Conservation (phyloP, 2,797 vertebrate genomes). For the Mallotus villosus region DNA sequence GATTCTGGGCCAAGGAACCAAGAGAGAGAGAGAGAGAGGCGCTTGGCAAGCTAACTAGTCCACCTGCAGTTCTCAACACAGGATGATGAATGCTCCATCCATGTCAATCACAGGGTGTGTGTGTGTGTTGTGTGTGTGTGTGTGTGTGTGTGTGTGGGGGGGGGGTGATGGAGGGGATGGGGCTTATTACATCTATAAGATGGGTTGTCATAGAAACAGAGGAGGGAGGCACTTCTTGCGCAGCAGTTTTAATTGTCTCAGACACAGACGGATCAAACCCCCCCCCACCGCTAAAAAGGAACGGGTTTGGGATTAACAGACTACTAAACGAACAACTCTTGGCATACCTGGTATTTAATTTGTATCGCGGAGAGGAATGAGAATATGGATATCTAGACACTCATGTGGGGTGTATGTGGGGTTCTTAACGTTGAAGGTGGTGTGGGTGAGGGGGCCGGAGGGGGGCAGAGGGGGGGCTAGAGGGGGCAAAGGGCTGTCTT, state of each 20-base stretch:
- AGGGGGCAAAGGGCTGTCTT: no score
- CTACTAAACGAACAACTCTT: slow-evolving; percentile 40
- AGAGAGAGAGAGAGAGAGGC: slow-evolving; percentile 16
- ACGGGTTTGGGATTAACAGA: slow-evolving; percentile 38
- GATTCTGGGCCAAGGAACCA: slow-evolving; percentile 63
- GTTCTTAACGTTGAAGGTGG: no score
- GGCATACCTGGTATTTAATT: slow-evolving; percentile 46
- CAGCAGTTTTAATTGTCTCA: slow-evolving; percentile 28
- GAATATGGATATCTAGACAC: slow-evolving; percentile 5
- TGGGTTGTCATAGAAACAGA: slow-evolving; percentile 64
- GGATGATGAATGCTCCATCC: slow-evolving; percentile 38
- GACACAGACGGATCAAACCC: slow-evolving; percentile 40
- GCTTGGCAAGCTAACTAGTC: slow-evolving; percentile 57
- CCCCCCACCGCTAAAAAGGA: slow-evolving; percentile 31
- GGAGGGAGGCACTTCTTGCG: slow-evolving; percentile 30
- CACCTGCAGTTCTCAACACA: slow-evolving; percentile 59
- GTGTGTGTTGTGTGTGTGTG: slow-evolving; percentile 23
- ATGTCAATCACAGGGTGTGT: slow-evolving; percentile 39
- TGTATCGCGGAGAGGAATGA: slow-evolving; percentile 31
- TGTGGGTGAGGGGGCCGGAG: no score
- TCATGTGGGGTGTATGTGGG: no score
- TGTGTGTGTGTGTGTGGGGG: not conserved
- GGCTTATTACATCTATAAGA: not conserved
- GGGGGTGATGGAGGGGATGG: slow-evolving; percentile 21
- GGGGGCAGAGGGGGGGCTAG: no score